Evolutionary conservation across 1,140 invertebrate species (phyloP).

Genomic region (Zaprionus nigranus): DNA sequence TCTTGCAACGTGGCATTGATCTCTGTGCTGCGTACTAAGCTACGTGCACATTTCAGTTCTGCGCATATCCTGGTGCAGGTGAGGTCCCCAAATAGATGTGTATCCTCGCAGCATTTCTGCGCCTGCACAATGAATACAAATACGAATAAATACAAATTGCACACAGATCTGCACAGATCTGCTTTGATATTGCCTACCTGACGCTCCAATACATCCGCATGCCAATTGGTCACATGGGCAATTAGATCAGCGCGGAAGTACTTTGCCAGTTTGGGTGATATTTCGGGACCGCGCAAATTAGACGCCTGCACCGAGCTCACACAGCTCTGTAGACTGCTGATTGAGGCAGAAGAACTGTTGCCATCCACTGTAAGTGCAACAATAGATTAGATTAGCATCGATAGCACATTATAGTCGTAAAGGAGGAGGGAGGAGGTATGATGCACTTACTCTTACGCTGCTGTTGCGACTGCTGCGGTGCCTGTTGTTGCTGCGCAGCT

Average conservation of each 20-base stretch:
- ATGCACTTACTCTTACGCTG: constrained; percentile 85
- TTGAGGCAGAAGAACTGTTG: constrained; percentile 65
- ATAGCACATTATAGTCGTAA: neutral
- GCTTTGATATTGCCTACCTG: constrained; percentile 88
- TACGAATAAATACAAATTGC: neutral
- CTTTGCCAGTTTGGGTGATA: constrained; percentile 95
- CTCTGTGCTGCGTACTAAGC: constrained; percentile 96
- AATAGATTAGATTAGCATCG: neutral
- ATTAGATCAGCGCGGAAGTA: constrained; percentile 96
- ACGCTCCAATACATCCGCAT: constrained; percentile 95
- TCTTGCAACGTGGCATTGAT: constrained; percentile 98
- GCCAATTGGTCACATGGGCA: constrained; percentile 95
- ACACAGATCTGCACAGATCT: neutral
- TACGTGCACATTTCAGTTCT: constrained; percentile 97
- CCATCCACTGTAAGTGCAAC: constrained; percentile 65
- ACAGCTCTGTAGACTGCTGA: constrained; percentile 83
- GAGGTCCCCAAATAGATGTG: constrained; percentile 92
- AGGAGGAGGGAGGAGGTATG: neutral
- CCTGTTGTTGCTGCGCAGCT: constrained; percentile 54
- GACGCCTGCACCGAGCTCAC: constrained; percentile 75
- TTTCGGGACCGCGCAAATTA: constrained; percentile 86
- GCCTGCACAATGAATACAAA: constrained; percentile 86
- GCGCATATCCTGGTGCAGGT: constrained; percentile 97
- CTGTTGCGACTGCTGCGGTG: constrained; percentile 63
- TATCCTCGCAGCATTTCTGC: constrained; percentile 93